Conservation (phyloP, 1,140 invertebrate species). For the Brachionus rubens region DNA sequence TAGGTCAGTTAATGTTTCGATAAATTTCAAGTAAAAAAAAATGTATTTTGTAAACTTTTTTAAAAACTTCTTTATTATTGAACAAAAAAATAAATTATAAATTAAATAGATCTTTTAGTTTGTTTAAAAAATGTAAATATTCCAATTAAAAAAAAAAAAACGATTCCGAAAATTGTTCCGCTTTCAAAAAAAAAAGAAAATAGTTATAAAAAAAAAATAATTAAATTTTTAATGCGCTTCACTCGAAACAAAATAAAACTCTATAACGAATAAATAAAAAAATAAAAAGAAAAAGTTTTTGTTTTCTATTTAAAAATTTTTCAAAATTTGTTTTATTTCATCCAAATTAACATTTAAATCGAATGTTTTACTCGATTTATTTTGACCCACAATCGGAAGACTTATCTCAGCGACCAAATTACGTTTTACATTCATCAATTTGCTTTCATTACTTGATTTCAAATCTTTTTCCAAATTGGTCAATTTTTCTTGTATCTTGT, state of each 20-base stretch:
- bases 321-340: constrained; percentile 20
- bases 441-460: neutral
- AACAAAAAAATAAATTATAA: constrained; percentile 17
- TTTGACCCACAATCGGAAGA: neutral
- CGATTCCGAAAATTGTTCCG: neutral
- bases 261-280: neutral
- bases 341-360: constrained; percentile 30
- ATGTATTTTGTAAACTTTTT: too few species aligned
- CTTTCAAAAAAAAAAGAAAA: too few species aligned
- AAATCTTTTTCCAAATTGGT: constrained; percentile 6
- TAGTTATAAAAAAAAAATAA: too few species aligned
- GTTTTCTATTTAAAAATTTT: neutral
- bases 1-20: too few species aligned
- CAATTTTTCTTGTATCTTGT: constrained; percentile 14
- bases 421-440: neutral
- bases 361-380: neutral
- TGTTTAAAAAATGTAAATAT: constrained; percentile 18
- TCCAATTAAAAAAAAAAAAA: constrained; percentile 2
- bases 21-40: too few species aligned
- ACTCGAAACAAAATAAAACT: neutral
- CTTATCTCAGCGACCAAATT: constrained; percentile 21
- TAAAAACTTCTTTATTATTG: constrained; percentile 28
- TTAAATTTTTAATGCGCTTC: too few species aligned
- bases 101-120: neutral
- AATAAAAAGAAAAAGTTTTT: neutral